Percentiles rank a stretch among this genome's conserved stretches.
phyloP scores from a whole-genome alignment of 2,797 vertebrate genomes.

The Uromys caudimaculatus region DNA sequence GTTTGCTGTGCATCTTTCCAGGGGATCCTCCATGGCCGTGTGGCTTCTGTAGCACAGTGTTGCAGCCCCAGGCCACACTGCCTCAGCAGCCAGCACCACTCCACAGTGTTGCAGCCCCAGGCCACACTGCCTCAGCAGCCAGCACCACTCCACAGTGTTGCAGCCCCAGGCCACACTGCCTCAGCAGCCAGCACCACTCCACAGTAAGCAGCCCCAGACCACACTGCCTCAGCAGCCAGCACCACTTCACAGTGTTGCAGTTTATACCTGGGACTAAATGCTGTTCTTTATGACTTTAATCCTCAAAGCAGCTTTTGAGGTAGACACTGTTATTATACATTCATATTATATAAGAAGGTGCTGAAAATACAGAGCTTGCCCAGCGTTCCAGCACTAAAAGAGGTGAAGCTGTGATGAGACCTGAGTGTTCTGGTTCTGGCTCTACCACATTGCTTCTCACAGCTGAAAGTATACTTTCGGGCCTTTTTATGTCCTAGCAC shows the following conservation, averaged over 20 bases:
- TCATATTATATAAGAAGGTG: background rate
- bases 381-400: background rate
- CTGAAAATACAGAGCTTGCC: background rate
- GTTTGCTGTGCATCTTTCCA: slow-evolving; percentile 11
- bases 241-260: no score
- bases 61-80: background rate
- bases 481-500: background rate
- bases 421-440: background rate
- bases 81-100: background rate
- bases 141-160: background rate
- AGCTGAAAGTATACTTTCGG: background rate
- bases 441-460: background rate
- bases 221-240: background rate
- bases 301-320: slow-evolving; percentile 41
- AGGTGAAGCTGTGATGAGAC: background rate
- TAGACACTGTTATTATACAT: background rate
- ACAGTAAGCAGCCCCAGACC: background rate
- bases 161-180: background rate
- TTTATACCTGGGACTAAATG: slow-evolving; percentile 13
- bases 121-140: background rate
- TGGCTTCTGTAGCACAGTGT: background rate
- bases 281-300: background rate
- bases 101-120: rapidly evolving
- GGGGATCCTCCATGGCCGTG: background rate
- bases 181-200: no score